phyloP scores from a whole-genome alignment of 2,888 invertebrate species.

The Andrena haemorrhoa region DNA sequence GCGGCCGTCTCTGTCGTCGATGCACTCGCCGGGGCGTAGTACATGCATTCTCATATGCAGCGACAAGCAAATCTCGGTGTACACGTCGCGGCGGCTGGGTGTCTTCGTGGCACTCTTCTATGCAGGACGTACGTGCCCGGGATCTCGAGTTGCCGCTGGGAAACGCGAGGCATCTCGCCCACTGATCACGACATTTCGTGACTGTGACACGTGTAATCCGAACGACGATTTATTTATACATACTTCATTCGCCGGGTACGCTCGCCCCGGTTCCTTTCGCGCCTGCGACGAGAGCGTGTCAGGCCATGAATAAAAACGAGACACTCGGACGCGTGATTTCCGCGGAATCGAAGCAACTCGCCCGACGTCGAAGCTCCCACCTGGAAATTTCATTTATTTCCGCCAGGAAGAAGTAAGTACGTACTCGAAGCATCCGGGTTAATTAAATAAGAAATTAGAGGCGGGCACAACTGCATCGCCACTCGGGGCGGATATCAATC shows the following conservation, averaged over 20 bases:
- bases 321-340: slow-evolving; percentile 44
- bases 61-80: slow-evolving; percentile 62
- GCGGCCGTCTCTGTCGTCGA: slow-evolving; percentile 36
- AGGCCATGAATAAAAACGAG: slow-evolving; percentile 58
- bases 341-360: slow-evolving; percentile 10
- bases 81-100: slow-evolving; percentile 39
- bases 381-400: not conserved
- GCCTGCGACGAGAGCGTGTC: slow-evolving; percentile 13
- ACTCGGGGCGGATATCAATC: no score
- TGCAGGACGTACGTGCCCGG: slow-evolving; percentile 49
- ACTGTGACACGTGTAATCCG: slow-evolving; percentile 58
- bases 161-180: slow-evolving; percentile 26
- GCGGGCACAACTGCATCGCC: no score
- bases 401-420: not conserved
- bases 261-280: slow-evolving; percentile 28
- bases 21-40: slow-evolving; percentile 36
- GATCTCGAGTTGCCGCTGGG: slow-evolving; percentile 20
- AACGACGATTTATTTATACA: slow-evolving; percentile 58
- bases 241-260: slow-evolving; percentile 16
- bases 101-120: slow-evolving; percentile 13
- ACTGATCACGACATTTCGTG: slow-evolving; percentile 53
- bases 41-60: slow-evolving; percentile 64
- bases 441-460: not conserved
- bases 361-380: not conserved
- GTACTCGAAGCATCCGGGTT: not conserved